Conservation (phyloP, 2,888 invertebrate genomes). For the Caenorhabditis zanzibari region DNA sequence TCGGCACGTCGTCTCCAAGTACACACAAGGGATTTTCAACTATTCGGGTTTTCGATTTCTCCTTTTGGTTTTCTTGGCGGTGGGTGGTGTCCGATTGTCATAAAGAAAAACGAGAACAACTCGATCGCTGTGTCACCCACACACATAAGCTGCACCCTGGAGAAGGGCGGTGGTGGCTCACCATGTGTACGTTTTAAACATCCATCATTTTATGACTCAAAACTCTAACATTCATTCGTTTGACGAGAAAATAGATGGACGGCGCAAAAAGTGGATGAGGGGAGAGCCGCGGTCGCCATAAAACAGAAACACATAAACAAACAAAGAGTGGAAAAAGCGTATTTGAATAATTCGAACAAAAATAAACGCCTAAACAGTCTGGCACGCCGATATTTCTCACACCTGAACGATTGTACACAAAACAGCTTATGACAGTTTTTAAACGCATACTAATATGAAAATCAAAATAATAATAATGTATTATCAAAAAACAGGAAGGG, state of each 20-base stretch:
- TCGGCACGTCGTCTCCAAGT: slow-evolving; percentile 34
- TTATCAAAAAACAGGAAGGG: not conserved
- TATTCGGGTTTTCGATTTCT: slow-evolving; percentile 2
- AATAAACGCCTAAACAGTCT: slow-evolving; percentile 34
- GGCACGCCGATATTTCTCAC: slow-evolving; percentile 27
- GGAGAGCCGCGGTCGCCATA: slow-evolving; percentile 47
- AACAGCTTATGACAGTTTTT: not conserved
- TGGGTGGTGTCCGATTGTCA: not conserved
- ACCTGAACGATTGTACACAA: slow-evolving; percentile 28
- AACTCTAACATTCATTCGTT: slow-evolving; percentile 63
- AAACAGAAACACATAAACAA: slow-evolving; percentile 66
- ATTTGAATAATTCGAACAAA: slow-evolving; percentile 56
- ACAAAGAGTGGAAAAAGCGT: slow-evolving; percentile 46
- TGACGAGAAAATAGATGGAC: slow-evolving; percentile 3
- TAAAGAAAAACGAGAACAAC: slow-evolving; percentile 52
- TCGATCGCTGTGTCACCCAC: slow-evolving; percentile 20
- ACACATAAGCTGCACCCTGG: slow-evolving; percentile 50
- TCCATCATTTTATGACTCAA: slow-evolving; percentile 66
- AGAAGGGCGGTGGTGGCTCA: slow-evolving; percentile 45
- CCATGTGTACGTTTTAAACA: slow-evolving; percentile 59
- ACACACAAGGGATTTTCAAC: slow-evolving; percentile 29
- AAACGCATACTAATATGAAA: not conserved
- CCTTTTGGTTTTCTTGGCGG: slow-evolving; percentile 9
- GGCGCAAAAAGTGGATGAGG: not conserved
- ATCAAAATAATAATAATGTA: not conserved